Conservation (phyloP, 2,797 vertebrate species). For the Mustela erminea region DNA sequence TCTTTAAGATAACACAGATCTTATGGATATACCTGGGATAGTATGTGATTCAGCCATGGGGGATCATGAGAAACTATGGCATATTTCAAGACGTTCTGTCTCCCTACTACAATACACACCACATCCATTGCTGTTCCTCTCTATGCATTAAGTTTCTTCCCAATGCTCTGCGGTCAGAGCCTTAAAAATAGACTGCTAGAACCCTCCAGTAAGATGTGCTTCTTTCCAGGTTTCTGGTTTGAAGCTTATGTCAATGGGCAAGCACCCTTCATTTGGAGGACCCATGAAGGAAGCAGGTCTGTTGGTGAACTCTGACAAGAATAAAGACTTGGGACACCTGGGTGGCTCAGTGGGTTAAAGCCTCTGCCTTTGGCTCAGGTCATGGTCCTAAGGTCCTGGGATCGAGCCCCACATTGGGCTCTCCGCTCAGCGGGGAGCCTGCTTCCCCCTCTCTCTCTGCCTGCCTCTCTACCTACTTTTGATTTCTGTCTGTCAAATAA, state of each 20-base stretch:
- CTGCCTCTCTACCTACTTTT: too few species aligned
- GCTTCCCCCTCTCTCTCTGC: too few species aligned
- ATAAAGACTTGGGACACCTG: too few species aligned
- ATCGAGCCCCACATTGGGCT: too few species aligned
- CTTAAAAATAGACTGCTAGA: neutral
- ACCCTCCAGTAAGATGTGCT: accelerated
- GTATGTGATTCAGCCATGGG: neutral
- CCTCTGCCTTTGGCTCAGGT: too few species aligned
- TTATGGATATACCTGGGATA: neutral
- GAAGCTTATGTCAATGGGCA: neutral
- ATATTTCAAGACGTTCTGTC: neutral
- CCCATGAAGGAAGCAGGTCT: neutral
- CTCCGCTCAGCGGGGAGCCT: too few species aligned
- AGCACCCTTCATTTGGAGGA: neutral
- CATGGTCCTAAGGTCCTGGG: too few species aligned
- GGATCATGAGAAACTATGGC: neutral
- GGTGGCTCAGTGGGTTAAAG: too few species aligned
- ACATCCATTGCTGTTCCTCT: neutral
- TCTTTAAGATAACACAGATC: neutral
- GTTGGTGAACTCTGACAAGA: neutral
- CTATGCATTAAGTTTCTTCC: neutral
- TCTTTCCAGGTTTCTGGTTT: neutral
- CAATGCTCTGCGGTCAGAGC: neutral
- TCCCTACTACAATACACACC: neutral
- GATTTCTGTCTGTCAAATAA: too few species aligned